Evolutionary conservation across 2,888 invertebrate genomes (phyloP).

Genomic region (Drosophila percnosoma): DNA sequence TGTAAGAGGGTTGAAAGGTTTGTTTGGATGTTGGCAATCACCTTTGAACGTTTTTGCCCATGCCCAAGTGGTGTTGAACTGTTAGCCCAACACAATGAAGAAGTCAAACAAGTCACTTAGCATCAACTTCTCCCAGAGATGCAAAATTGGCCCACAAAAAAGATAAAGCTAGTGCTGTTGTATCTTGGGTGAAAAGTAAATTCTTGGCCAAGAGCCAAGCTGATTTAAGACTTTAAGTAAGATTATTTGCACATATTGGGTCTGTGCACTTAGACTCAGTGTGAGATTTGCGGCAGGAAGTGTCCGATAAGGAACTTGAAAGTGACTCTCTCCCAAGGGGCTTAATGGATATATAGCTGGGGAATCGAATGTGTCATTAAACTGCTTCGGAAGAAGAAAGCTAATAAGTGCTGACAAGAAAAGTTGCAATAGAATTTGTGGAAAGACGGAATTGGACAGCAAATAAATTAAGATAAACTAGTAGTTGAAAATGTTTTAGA

Average conservation of each 20-base stretch:
- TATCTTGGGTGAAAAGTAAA: constrained; percentile 8
- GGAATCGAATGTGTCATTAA: constrained; percentile 31
- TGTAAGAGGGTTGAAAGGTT: constrained; percentile 32
- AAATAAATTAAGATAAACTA: constrained; percentile 16
- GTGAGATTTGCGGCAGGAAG: constrained; percentile 71
- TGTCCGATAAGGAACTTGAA: constrained; percentile 56
- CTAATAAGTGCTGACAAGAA: not conserved
- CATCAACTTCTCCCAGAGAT: constrained; percentile 39
- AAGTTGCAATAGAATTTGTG: constrained; percentile 2
- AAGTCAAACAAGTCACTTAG: constrained; percentile 79
- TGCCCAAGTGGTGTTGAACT: constrained; percentile 40
- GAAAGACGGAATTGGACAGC: constrained; percentile 6
- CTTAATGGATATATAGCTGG: constrained; percentile 20
- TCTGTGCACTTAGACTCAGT: constrained; percentile 50
- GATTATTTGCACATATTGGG: constrained; percentile 32
- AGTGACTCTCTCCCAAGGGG: constrained; percentile 20
- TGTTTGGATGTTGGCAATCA: constrained; percentile 45
- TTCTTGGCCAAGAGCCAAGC: constrained; percentile 58
- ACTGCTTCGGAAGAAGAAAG: constrained; percentile 17
- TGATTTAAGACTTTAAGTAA: constrained; percentile 63
- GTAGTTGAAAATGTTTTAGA: not conserved
- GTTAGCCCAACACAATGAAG: constrained; percentile 59
- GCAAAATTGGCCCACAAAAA: constrained; percentile 51
- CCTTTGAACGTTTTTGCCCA: constrained; percentile 47
- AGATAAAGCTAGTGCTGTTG: constrained; percentile 26